Conservation (phyloP, 1,140 invertebrate genomes). For the Calosoma granatense region DNA sequence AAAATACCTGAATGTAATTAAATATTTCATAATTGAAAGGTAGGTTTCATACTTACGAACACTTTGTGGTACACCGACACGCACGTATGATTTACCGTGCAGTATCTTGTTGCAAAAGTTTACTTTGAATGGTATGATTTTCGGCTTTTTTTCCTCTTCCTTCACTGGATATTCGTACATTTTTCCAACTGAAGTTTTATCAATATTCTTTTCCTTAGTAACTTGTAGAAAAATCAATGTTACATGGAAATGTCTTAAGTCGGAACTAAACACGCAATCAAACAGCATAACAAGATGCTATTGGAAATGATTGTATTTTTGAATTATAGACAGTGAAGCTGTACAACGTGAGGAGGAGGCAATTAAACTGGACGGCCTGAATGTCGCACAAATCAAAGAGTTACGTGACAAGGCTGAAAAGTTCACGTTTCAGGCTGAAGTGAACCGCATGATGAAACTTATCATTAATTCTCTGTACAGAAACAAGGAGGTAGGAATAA, state of each 20-base stretch:
- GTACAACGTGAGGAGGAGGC: conserved; percentile 88
- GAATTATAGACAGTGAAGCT: conserved; percentile 59
- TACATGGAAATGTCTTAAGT: not conserved
- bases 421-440: conserved; percentile 90
- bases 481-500: conserved; percentile 88
- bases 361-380: conserved; percentile 92
- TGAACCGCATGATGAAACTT: conserved; percentile 99
- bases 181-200: conserved; percentile 27
- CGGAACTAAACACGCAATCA: too few species aligned
- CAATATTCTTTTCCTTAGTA: conserved; percentile 22
- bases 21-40: too few species aligned
- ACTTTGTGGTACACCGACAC: conserved; percentile 25
- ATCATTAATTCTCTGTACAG: conserved; percentile 98
- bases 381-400: conserved; percentile 88
- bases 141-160: conserved; percentile 14
- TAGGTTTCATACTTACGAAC: conserved; percentile 20
- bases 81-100: conserved; percentile 28
- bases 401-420: conserved; percentile 86
- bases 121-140: conserved; percentile 31
- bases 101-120: conserved; percentile 28
- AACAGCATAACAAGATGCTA: too few species aligned
- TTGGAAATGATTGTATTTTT: conserved; percentile 23
- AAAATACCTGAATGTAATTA: conserved; percentile 12
- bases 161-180: conserved; percentile 14
- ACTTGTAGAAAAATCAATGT: not conserved